phyloP scores from a whole-genome alignment of 1,140 invertebrate species.

The Cheumatopsyche charites region DNA sequence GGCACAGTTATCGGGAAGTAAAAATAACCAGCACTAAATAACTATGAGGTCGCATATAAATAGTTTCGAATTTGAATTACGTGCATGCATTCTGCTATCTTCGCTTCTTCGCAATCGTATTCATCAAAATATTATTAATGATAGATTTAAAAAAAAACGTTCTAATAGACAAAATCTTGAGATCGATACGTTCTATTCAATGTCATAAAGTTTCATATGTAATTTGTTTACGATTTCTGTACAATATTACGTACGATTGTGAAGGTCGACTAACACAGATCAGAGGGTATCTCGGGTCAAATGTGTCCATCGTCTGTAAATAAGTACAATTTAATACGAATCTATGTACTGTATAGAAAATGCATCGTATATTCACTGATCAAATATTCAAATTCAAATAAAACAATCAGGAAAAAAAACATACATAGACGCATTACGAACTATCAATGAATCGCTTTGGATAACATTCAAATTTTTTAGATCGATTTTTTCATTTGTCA shows the following conservation, averaged over 20 bases:
- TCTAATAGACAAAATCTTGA: too few species aligned
- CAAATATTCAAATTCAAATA: not conserved
- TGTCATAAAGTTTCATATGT: too few species aligned
- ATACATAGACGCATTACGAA: not conserved
- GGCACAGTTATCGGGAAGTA: slow-evolving; percentile 25
- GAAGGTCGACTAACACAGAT: slow-evolving; percentile 10
- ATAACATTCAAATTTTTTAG: not conserved
- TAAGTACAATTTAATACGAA: not conserved
- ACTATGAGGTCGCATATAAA: slow-evolving; percentile 28
- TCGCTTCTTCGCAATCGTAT: too few species aligned
- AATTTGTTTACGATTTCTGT: too few species aligned
- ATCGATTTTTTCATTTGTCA: too few species aligned
- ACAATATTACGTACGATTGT: not conserved
- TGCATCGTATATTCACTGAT: not conserved
- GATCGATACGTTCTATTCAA: not conserved
- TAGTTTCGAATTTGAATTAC: slow-evolving; percentile 19
- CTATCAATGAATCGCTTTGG: slow-evolving; percentile 12
- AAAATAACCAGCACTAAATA: slow-evolving; percentile 25
- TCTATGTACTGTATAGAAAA: not conserved
- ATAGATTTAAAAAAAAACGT: too few species aligned
- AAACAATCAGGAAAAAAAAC: not conserved
- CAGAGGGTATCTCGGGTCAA: slow-evolving; percentile 6
- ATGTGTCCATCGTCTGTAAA: not conserved
- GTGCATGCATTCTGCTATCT: not conserved
- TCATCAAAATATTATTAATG: too few species aligned